Base-by-base conservation (phyloP, 2,797 vertebrate genomes). In the Paramormyrops hopkinsi region DNA sequence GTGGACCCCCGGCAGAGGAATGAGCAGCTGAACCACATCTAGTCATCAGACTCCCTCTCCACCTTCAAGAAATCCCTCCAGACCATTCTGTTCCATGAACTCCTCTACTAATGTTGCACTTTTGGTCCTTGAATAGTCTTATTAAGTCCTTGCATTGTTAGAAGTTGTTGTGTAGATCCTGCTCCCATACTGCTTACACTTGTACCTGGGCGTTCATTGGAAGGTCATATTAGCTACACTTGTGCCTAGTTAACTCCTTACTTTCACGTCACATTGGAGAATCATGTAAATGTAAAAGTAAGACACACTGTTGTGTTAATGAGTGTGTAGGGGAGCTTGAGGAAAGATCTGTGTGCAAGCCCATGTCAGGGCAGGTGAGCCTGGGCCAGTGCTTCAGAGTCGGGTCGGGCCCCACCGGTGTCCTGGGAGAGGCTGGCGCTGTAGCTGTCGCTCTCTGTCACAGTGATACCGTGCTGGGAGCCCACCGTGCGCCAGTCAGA, bases 361-460 rank as follows among this genome's bases (percentile, higher is more conserved):
- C 25, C 37, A 19, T 73, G 11, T 59, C 12, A 87, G 46, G 4
- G 14, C 6, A 54, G 12, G 37, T 46, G 37, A n/a, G 54, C 65
- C 69, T 5, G 37, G 2, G 73, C 37, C 37, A 37, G 37, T 41
- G 87, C 87, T 91, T 90, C 87, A 88, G 88, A 51, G 86, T 79
- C 85, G 90, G 84, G 91, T 79, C 85, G 90, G 84, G 91, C 93
- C 91, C 90, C 76, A 99, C 98, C 99, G 88, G 99, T 99, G 95
- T 99, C 99, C 95, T 99, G 98, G 0, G 98, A 99, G 91, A 99
- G 97, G 92, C 98, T 99, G 94, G 98, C 99, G 0, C 99, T 99
- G 94, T 99, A 99, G 94, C 98, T 99, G 96, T 99, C 99, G 3
- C 99, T 99, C 95, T 99, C 99, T 0, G 98, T 99, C 94, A 99